A percentile compares a stretch with the other conserved stretches of the same genome.
Evolutionary conservation across 2,797 vertebrate species (phyloP).

Genomic region (Phataginus tetradactyla): DNA sequence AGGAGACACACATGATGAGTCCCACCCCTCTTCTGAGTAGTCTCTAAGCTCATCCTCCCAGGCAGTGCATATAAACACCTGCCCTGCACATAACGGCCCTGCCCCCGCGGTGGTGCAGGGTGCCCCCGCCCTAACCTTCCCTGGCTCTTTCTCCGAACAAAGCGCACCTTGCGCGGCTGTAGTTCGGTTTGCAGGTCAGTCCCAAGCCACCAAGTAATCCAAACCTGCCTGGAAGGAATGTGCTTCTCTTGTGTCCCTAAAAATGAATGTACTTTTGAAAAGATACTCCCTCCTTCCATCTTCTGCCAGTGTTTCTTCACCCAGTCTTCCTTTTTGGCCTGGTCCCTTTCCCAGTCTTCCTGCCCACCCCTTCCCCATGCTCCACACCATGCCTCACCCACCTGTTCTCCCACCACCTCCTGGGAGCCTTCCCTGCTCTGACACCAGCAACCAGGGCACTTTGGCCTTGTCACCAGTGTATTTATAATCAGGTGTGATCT

Average conservation of each 20-base stretch:
- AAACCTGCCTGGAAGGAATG: neutral
- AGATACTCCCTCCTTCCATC: neutral
- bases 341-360: neutral
- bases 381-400: neutral
- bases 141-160: neutral
- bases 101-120: fast-evolving
- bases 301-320: neutral
- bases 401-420: neutral
- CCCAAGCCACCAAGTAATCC: neutral
- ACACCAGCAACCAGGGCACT: neutral
- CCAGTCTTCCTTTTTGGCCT: neutral
- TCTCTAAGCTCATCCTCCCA: neutral
- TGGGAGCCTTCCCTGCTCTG: neutral
- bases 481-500: neutral
- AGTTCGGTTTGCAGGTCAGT: neutral
- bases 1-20: no score
- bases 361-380: neutral
- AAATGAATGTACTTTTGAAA: neutral
- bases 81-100: no score
- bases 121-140: neutral
- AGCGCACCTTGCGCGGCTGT: neutral
- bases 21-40: neutral
- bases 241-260: neutral
- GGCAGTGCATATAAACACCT: fast-evolving
- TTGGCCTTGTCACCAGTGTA: neutral